A percentile compares a stretch with the other conserved stretches of the same genome.
phyloP scores from a whole-genome alignment of 1,140 invertebrate genomes.

The Achatina immaculata region DNA sequence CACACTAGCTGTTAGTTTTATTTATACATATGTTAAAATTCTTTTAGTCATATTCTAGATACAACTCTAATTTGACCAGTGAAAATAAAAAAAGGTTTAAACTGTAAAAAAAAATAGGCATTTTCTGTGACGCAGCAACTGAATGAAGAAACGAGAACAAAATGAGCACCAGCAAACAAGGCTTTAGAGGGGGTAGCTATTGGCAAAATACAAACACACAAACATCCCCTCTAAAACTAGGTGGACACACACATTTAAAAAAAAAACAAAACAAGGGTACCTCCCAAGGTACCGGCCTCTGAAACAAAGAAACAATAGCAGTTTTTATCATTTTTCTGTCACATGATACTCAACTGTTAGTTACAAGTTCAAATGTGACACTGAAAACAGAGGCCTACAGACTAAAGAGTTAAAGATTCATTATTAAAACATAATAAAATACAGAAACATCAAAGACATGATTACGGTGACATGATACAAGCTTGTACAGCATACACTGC shows the following conservation, averaged over 20 bases:
- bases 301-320: conserved; percentile 24
- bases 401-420: too few relatives aligned
- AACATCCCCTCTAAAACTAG: neutral
- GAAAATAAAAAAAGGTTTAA: neutral
- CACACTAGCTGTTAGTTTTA: neutral
- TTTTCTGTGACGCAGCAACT: neutral
- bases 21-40: neutral
- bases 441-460: too few relatives aligned
- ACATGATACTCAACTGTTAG: too few relatives aligned
- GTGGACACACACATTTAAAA: neutral
- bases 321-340: conserved; percentile 4
- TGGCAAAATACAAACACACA: neutral
- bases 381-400: too few relatives aligned
- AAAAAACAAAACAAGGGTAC: neutral
- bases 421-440: too few relatives aligned
- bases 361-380: too few relatives aligned
- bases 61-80: too few relatives aligned
- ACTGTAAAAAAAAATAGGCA: neutral
- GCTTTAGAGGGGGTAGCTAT: neutral
- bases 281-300: conserved; percentile 18
- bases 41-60: neutral
- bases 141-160: neutral
- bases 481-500: too few relatives aligned
- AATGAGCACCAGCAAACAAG: conserved; percentile 3
- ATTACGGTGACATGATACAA: too few relatives aligned